Evolutionary conservation across 1,140 invertebrate genomes (phyloP), one percentile per base, ranked within the genome.

Genomic region (Bathynomus jamesi): DNA sequence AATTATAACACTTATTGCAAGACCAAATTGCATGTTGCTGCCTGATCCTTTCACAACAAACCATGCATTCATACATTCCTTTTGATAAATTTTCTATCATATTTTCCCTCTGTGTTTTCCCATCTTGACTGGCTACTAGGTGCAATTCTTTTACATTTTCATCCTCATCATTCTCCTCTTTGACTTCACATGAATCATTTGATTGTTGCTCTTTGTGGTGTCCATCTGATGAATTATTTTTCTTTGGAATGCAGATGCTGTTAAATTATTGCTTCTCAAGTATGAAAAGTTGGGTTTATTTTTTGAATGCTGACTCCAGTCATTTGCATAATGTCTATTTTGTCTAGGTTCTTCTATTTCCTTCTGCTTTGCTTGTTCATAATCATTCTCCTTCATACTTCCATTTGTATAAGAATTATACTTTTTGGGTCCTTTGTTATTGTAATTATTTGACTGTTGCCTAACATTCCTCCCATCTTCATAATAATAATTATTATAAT

Each of bases 1-100:
- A 90, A 80, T 97, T 91, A 82, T 89, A 96, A 79, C 96, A 98
- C 75, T 91, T 92, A 40, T 83, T 79, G 82, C 96, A 99, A 17
- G 88, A 91, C 96, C 96, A 99, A 29, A 94, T 88, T 10, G 88
- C 83, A 78, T 95, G 88, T 30, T 85, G 85, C 71, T 91, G 87
- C 71, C 89, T 87, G 29, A 98, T 89, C 60, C 85, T 82, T 62
- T 95, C 93, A 81, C 91, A 96, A 80, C 96, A 99, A 2, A 98
- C 93, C 76, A 96, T 85, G 80, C 96, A 99, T 81, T 98, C 95
- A 64, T 95, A 84, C 0, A 85, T 85, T 2, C 90, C 88, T 63
- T 86, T 86, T 69, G 88, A 88, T 27, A 97, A 81, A 79, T 94
- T 90, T 17, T 94, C 89, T 27, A 88, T 90, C 27, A 96, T 84